These are phyloP conservation scores for Apodemia mormo DNA, from an alignment of 2,888 invertebrate species.

Conservation along the genomic window DNA sequence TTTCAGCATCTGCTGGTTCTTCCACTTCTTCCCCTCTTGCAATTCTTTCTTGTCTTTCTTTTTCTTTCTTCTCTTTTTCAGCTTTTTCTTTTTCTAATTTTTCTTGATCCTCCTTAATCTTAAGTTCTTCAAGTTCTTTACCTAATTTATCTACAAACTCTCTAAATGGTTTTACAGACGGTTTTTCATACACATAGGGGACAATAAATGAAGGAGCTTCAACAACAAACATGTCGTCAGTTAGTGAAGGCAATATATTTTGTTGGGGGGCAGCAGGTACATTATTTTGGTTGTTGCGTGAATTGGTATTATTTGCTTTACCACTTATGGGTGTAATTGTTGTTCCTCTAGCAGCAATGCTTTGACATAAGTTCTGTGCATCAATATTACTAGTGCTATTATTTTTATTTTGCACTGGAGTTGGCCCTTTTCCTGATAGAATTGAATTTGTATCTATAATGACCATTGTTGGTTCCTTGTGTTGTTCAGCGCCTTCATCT, in stretches of 20 bases:
- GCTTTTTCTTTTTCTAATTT: slow-evolving; percentile 56
- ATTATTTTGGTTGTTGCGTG: slow-evolving; percentile 39
- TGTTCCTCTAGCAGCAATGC: slow-evolving; percentile 76
- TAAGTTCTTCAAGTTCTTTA: slow-evolving; percentile 81
- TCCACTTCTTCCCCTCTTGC: slow-evolving; percentile 55
- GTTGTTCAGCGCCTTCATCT: slow-evolving; percentile 57
- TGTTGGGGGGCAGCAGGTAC: slow-evolving; percentile 52
- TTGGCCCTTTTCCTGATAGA: slow-evolving; percentile 60
- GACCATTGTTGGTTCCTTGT: slow-evolving; percentile 90
- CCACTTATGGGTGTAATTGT: slow-evolving; percentile 78
- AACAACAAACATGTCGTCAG: slow-evolving; percentile 95
- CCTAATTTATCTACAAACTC: slow-evolving; percentile 87
- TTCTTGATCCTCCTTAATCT: slow-evolving; percentile 64
- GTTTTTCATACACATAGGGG: slow-evolving; percentile 96
- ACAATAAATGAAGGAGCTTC: slow-evolving; percentile 97
- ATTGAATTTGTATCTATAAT: slow-evolving; percentile 93
- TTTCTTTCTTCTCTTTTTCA: slow-evolving; percentile 65
- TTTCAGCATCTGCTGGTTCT: slow-evolving; percentile 44
- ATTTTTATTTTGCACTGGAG: slow-evolving; percentile 48
- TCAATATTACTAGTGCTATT: slow-evolving; percentile 50
- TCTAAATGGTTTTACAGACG: slow-evolving; percentile 90
- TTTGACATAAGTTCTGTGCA: slow-evolving; percentile 71
- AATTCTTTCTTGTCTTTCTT: slow-evolving; percentile 67
- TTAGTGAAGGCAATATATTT: slow-evolving; percentile 88
- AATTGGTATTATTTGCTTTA: slow-evolving; percentile 45